Evolutionary conservation across 1,140 invertebrate genomes (phyloP), one percentile per base, ranked within the genome.

Genomic region (Riptortus pedestris): DNA sequence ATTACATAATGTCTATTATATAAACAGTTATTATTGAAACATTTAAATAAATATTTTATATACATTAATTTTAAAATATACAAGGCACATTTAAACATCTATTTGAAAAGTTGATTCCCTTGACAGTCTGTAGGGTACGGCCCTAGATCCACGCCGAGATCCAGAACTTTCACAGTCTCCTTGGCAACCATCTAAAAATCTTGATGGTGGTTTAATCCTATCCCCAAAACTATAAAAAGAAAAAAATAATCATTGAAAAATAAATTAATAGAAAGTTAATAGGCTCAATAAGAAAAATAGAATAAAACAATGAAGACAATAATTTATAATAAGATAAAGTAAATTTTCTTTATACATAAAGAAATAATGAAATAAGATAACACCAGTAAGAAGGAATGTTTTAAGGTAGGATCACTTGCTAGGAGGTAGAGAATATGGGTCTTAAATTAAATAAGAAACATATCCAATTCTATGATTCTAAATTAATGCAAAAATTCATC

Each of bases 151-250:
- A 24, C 67, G 64, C 27, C 70, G 69, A 47, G 64, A 66, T 45
- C 69, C 78, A 72, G 76, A 79, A 71, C 79, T 71, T 73, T 80
- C 79, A 73, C 78, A 74, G 69, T 78, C 74, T 73, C 79, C 71
- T 7, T 71, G 72, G 29, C 72, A 67, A 11, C 71, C 71, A 65
- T 75, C 80, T 71, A 79, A 79, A 75, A 81, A 81, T 26, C 78
- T 74, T 69, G 78, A 74, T 71, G 80, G 79, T 72, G 79, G 80
- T 72, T 81, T 78, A 73, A 81, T 74, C 69, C 80, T 77, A 72
- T 80, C 76, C 73, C 76, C 73, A 75, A 80, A 81, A 76, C 79
- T 74, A 74, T 76, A 74, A 72, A 75, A 73, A 76, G 72, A 75
- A 73, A 74, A 74, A 70, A 75, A 74, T n/a, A n/a, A 76, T 4